Evolutionary conservation across 2,797 vertebrate genomes (phyloP), one percentile per base, ranked within the genome.

Genomic region (Poliocrania exsul): DNA sequence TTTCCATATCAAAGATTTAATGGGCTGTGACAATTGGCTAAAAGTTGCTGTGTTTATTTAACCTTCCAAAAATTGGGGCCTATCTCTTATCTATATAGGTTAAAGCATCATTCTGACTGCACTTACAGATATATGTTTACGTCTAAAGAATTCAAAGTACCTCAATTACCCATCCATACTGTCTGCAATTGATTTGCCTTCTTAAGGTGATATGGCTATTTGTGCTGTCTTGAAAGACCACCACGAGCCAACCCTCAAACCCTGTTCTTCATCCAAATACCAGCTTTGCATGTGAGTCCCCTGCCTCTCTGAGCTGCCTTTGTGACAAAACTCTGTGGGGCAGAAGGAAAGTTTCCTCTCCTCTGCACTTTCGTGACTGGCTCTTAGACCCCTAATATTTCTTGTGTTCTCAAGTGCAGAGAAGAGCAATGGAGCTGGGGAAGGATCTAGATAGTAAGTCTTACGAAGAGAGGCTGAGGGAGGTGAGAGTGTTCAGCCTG

Each of bases 331-430:
- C 20, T 80, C 8, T 28, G 14, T 3, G 28, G 25, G 20, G 11
- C 28, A 26, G 25, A 44, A 80, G 40, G 35, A 62, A 75, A 74
- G 16, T 5, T 65, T 10, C 13, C 38, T 73, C 28, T 62, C 53
- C 13, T n/a, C 5, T 16, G 20, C 6, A 2, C 9, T 38, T 64
- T 5, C 0, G 1, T 61, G 54, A 9, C 17, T 40, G 8, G 3
- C 46, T 86, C 44, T 66, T 82, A 26, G 18, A 60, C 3, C 14
- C 5, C 29, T 46, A 26, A 16, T 46, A 35, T 29, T 20, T 70
- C 42, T 11, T 38, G 16, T n/a, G 20, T 70, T 26, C 28, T 65
- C 38, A 50, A 38, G n/a, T 51, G 42, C 37, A 57, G 37, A 46
- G 50, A 26, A 57, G 16, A 70, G 2, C n/a, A 57, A 26, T 5